Evolutionary conservation across 2,113 vertebrate genomes (phyloP).

Genomic region (Centropus unirufus): DNA sequence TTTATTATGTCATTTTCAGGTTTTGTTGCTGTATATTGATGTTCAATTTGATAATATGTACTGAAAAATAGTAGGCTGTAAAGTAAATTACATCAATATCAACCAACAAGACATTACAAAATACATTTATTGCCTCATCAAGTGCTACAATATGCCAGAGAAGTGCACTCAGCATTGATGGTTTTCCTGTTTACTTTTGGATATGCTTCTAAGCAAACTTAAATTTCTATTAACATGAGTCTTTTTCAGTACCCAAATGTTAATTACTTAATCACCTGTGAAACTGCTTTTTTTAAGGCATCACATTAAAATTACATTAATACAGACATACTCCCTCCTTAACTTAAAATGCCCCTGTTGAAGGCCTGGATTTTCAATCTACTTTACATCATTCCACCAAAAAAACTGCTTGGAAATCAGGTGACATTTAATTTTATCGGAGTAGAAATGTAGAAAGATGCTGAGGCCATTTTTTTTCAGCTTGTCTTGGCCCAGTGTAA

Average conservation of each 20-base stretch:
- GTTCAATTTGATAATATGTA: not conserved
- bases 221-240: not conserved
- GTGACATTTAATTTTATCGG: not conserved
- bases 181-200: not conserved
- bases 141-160: not conserved
- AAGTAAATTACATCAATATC: not conserved
- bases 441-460: not conserved
- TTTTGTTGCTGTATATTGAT: not conserved
- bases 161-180: not conserved
- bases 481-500: not conserved
- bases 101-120: not conserved
- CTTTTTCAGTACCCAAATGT: not conserved
- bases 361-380: not conserved
- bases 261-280: not conserved
- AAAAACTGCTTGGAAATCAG: not conserved
- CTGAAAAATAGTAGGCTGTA: not conserved
- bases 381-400: not conserved
- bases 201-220: not conserved
- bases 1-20: conserved; percentile 15
- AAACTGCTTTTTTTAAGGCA: not conserved
- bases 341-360: not conserved
- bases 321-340: not conserved
- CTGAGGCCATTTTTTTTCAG: not conserved
- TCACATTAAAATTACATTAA: not conserved
- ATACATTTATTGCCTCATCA: not conserved